Evolutionary conservation across 2,113 vertebrate species (phyloP), one percentile per base, ranked within the genome.

Genomic region (Lycaon pictus): DNA sequence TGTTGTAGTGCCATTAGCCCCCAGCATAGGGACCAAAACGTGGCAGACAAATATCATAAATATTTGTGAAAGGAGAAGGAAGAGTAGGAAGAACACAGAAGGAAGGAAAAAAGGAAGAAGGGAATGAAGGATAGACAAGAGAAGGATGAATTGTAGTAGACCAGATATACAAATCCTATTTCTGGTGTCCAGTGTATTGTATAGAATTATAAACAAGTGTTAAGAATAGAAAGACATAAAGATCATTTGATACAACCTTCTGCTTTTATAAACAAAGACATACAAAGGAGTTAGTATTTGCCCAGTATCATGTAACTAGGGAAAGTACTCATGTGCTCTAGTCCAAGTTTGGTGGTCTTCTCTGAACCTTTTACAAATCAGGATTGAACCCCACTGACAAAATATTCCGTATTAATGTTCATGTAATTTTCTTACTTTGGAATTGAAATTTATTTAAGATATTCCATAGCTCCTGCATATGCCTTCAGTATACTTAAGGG

Each of bases 291-390:
- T 92, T 85, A 82, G 11, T 69, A 56, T 74, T 81, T 97, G 3
- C 19, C 22, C 37, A 60, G 35, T 3, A 92, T 22, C 35, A 79
- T 5, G 4, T 72, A 79, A 62, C 48, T 67, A 72, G 7, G 12
- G 53, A 88, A 79, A 88, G 32, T 53, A 72, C 3, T 35, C 37
- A 17, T 2, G 0, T 58, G 11, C 32, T 16, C 12, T 29, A 11
- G 25, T 74, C 20, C 43, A 74, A 85, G 35, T 55, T 65, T 58
- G 0, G 2, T 43, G 11, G 12, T 72, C 11, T 85, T 91, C 37
- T 19, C 23, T 92, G 27, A 89, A 84, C 11, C n/a, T 88, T 95
- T 56, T 85, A 51, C 25, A 95, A 92, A 53, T 37, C 29, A 83
- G 62, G 22, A 60, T 56, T 69, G 27, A 95, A 74, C 2, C 3